Conservation (phyloP, 2,888 invertebrate species). For the Ochlodes sylvanus region DNA sequence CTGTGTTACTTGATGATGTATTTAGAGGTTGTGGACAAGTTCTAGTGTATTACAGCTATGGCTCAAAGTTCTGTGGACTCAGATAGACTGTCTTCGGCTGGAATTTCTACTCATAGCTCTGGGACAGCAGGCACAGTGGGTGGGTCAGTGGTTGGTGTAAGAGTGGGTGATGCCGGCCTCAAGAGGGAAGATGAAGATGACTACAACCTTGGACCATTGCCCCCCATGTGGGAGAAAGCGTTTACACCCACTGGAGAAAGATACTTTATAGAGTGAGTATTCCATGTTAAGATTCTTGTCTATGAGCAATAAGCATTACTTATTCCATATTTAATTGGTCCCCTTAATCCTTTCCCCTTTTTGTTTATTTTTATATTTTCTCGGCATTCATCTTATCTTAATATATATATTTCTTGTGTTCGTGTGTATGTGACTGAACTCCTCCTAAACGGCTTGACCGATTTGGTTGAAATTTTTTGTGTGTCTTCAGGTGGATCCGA, state of each 20-base stretch:
- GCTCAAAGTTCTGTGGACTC: slow-evolving; percentile 79
- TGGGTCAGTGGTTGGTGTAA: slow-evolving; percentile 78
- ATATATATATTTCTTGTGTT: no score
- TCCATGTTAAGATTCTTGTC: no score
- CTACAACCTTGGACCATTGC: slow-evolving; percentile 95
- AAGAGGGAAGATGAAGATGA: slow-evolving; percentile 87
- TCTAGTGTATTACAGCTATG: slow-evolving; percentile 53
- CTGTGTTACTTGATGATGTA: slow-evolving; percentile 40
- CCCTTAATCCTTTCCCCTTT: no score
- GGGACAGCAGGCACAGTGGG: slow-evolving; percentile 78
- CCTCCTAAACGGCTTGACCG: no score
- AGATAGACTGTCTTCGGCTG: slow-evolving; percentile 79
- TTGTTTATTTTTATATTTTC: no score
- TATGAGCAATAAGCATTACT: no score
- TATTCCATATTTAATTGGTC: no score
- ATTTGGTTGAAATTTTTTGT: no score
- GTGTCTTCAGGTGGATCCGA: no score
- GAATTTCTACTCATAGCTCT: slow-evolving; percentile 79
- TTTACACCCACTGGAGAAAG: slow-evolving; percentile 98
- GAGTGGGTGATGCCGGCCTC: slow-evolving; percentile 67
- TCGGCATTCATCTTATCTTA: no score
- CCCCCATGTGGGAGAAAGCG: slow-evolving; percentile 98
- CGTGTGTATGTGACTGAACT: no score
- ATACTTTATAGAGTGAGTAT: slow-evolving; percentile 97
- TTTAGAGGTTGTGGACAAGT: slow-evolving; percentile 14